Evolutionary conservation across 2,113 vertebrate genomes (phyloP).

Genomic region (Enhydra lutris): DNA sequence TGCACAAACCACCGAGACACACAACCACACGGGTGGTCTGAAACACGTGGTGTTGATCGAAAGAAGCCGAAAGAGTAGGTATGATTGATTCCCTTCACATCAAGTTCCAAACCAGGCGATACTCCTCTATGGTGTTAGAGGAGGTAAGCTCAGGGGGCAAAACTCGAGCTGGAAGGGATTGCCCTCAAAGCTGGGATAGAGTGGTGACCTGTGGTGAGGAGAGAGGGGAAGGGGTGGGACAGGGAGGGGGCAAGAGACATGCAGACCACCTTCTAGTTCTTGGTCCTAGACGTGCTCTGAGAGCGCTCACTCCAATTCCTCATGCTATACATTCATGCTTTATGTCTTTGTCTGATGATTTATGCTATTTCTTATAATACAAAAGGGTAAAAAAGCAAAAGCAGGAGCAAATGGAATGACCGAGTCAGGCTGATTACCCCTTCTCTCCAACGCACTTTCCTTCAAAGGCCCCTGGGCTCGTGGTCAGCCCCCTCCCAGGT

Average conservation of each 20-base stretch:
- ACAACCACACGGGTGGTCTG: no score
- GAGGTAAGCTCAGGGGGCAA: not conserved
- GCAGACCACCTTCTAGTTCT: not conserved
- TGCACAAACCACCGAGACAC: not conserved
- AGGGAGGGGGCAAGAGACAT: not conserved
- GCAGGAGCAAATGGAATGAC: not conserved
- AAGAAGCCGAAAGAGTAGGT: not conserved
- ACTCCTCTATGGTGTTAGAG: not conserved
- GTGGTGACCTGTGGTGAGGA: not conserved
- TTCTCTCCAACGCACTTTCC: not conserved
- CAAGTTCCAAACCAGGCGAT: not conserved
- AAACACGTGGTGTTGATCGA: not conserved
- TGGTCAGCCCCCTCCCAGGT: not conserved
- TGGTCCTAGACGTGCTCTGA: not conserved
- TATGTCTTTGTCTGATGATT: not conserved
- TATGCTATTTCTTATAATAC: not conserved
- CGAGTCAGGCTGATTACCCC: not conserved
- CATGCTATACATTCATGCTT: not conserved
- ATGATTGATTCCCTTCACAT: not conserved
- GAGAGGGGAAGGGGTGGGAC: accelerated
- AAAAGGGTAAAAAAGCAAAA: not conserved
- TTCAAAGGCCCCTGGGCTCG: not conserved
- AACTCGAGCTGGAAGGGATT: not conserved
- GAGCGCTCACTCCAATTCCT: not conserved
- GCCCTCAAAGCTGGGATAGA: not conserved